These are phyloP conservation scores for Stichopus chloronotus DNA, from an alignment of 35 echinoderm and acorn worm genomes.

Conservation along the genomic window DNA sequence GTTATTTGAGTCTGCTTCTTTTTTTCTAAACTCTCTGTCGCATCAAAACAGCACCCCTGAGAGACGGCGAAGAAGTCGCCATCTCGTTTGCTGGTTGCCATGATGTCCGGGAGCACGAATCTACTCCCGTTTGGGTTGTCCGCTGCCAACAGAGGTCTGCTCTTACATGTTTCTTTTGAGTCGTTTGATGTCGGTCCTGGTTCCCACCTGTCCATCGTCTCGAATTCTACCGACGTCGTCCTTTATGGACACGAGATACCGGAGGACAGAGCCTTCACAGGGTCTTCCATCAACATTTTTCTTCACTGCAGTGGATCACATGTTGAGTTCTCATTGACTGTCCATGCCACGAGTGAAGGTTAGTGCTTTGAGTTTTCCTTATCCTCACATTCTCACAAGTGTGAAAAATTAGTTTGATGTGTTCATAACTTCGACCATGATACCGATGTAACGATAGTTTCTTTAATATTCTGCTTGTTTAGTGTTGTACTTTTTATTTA, in stretches of 20 bases:
- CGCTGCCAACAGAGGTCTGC: background rate
- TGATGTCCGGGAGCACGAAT: background rate
- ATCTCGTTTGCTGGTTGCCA: background rate
- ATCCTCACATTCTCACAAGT: no score
- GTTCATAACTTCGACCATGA: no score
- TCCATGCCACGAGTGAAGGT: slow-evolving; percentile 17
- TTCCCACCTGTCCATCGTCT: background rate
- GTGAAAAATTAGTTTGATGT: no score
- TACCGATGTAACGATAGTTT: no score
- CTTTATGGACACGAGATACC: background rate
- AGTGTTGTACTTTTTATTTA: no score
- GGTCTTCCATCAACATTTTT: background rate
- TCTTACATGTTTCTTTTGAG: background rate
- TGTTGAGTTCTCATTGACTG: background rate
- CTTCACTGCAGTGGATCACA: background rate
- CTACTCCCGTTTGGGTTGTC: background rate
- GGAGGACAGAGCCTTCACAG: background rate
- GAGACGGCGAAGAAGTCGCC: background rate
- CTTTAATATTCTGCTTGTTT: no score
- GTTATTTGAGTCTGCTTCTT: no score
- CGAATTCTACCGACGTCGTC: background rate
- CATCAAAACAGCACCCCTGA: background rate
- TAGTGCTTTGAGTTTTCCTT: no score
- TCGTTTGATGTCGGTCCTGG: background rate
- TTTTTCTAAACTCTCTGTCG: background rate